Evolutionary conservation across 1,140 invertebrate species (phyloP).

Genomic region (Pseudomyrmex concolor): DNA sequence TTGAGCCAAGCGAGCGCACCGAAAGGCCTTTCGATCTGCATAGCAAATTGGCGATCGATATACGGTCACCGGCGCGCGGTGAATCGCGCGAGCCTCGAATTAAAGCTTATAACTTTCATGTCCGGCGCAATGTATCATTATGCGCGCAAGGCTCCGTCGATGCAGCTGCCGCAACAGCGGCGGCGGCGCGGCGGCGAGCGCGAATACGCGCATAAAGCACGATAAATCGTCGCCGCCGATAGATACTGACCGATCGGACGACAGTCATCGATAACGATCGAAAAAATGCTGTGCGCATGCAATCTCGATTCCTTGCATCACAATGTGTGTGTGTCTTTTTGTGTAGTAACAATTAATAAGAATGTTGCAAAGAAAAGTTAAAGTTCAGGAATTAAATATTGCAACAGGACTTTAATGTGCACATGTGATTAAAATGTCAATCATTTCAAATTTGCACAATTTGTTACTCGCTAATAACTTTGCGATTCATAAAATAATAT

Average conservation of each 20-base stretch:
- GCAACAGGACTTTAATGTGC: too few relatives aligned
- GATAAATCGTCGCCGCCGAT: slow-evolving; percentile 63
- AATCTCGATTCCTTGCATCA: background rate
- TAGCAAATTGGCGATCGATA: slow-evolving; percentile 77
- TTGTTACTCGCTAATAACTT: too few relatives aligned
- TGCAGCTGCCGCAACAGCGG: slow-evolving; percentile 65
- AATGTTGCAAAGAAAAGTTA: too few relatives aligned
- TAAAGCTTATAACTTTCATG: slow-evolving; percentile 77
- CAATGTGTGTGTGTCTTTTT: background rate
- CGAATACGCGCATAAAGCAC: slow-evolving; percentile 68
- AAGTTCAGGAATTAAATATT: background rate
- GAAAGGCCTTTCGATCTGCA: slow-evolving; percentile 73
- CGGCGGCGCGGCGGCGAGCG: slow-evolving; percentile 35
- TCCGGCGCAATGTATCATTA: slow-evolving; percentile 76
- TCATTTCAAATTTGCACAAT: background rate
- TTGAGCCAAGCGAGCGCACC: slow-evolving; percentile 52
- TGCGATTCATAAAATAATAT: too few relatives aligned
- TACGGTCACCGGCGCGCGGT: slow-evolving; percentile 67
- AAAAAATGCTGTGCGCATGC: background rate
- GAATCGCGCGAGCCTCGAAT: slow-evolving; percentile 74
- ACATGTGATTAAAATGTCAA: background rate
- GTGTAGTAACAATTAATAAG: background rate
- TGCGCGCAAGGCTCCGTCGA: slow-evolving; percentile 59
- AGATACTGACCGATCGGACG: slow-evolving; percentile 29
- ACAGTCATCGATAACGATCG: slow-evolving; percentile 56